These are phyloP conservation scores for Malurus melanocephalus DNA, from an alignment of 2,113 vertebrate genomes.

Conservation along the genomic window DNA sequence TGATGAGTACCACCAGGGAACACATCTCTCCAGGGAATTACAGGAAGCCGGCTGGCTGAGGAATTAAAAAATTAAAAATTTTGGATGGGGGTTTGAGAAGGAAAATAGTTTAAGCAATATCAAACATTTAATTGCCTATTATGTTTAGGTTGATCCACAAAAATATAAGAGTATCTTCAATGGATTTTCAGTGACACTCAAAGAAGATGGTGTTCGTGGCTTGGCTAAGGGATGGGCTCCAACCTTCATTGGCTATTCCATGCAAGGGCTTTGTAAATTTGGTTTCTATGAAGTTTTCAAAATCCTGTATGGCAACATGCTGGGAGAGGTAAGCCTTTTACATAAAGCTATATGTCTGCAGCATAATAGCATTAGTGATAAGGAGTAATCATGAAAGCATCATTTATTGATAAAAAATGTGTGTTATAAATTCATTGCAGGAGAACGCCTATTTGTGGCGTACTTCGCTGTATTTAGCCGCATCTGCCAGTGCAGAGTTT, in stretches of 20 bases:
- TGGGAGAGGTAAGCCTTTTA: constrained; percentile 87
- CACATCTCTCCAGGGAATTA: neutral
- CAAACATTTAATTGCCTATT: neutral
- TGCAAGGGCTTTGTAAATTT: constrained; percentile 98
- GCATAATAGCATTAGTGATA: neutral
- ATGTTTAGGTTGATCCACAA: constrained; percentile 86
- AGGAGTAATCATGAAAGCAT: neutral
- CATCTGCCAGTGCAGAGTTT: constrained; percentile 98
- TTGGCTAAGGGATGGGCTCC: constrained; percentile 98
- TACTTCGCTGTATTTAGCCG: constrained; percentile 92
- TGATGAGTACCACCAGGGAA: no score
- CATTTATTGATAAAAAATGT: neutral
- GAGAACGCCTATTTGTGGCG: constrained; percentile 96
- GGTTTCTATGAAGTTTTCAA: constrained; percentile 99
- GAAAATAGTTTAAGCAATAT: neutral
- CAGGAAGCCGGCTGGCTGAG: neutral
- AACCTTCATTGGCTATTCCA: constrained; percentile 95
- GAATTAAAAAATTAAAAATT: neutral
- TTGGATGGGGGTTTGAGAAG: accelerated
- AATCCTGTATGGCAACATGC: constrained; percentile 86
- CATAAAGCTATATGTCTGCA: neutral
- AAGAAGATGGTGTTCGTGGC: constrained; percentile 91
- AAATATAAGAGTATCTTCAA: constrained; percentile 96
- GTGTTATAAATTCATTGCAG: constrained; percentile 62
- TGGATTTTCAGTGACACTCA: constrained; percentile 89